Percentiles rank a stretch among this genome's conserved stretches.
phyloP scores from a whole-genome alignment of 35 echinoderm and acorn worm genomes.

The Acanthaster planci region DNA sequence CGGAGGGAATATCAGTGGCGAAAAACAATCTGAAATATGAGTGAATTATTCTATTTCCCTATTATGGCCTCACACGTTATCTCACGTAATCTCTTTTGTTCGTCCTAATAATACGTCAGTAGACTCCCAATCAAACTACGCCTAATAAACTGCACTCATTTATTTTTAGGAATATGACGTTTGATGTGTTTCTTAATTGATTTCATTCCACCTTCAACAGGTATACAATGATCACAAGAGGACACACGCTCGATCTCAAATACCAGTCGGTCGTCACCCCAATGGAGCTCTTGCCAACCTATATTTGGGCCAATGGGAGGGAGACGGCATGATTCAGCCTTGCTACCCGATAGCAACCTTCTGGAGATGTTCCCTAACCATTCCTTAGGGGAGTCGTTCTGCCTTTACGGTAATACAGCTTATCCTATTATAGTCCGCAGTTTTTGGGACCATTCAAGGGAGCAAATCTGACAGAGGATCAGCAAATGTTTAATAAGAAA shows the following conservation, averaged over 20 bases:
- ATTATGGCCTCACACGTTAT: no score
- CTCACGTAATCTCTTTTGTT: no score
- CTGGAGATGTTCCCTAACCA: not conserved
- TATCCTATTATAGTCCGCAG: conserved; percentile 41
- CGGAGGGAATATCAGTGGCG: no score
- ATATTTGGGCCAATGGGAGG: not conserved
- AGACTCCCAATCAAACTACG: no score
- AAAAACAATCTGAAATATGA: no score
- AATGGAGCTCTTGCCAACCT: conserved; percentile 1
- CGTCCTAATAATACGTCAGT: no score
- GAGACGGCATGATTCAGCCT: conserved; percentile 24
- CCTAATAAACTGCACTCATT: no score
- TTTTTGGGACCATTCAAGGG: conserved; percentile 20
- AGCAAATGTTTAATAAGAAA: conserved; percentile 22
- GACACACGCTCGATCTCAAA: conserved; percentile 27
- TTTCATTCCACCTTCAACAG: no score
- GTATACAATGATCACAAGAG: conserved; percentile 34
- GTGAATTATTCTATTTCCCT: no score
- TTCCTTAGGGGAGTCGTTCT: no score
- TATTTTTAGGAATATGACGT: no score
- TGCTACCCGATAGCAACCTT: conserved; percentile 17
- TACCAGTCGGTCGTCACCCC: conserved; percentile 27
- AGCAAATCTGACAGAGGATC: conserved; percentile 11
- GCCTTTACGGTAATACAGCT: conserved; percentile 64
- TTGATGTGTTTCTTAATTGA: no score